phyloP scores from a whole-genome alignment of 1,140 invertebrate genomes.

The Polypedilum vanderplanki region DNA sequence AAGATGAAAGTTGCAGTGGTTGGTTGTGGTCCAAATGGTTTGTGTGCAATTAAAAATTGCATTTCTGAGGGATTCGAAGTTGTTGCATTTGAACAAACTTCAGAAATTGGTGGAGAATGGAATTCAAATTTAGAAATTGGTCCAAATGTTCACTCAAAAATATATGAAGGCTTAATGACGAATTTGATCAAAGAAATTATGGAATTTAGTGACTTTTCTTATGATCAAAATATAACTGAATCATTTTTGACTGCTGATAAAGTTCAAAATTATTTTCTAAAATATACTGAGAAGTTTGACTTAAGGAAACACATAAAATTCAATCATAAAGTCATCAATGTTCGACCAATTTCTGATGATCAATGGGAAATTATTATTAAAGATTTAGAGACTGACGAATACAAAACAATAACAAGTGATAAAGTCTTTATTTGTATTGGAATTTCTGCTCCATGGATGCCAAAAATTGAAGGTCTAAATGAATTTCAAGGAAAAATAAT shows the following conservation, averaged over 20 bases:
- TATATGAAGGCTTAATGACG: constrained; percentile 53
- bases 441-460: constrained; percentile 50
- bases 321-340: background rate
- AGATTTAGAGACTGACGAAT: background rate
- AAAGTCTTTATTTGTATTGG: constrained; percentile 58
- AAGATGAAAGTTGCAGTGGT: background rate
- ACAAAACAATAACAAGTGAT: constrained; percentile 46
- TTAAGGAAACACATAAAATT: constrained; percentile 22
- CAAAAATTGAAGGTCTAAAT: constrained; percentile 33
- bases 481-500: constrained; percentile 46
- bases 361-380: background rate
- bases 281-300: background rate
- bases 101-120: constrained; percentile 61
- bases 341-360: constrained; percentile 7
- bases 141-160: constrained; percentile 57
- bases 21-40: background rate
- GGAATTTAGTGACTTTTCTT: constrained; percentile 38
- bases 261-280: background rate
- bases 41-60: background rate
- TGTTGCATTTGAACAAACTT: constrained; percentile 57
- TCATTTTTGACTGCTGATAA: background rate
- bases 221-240: background rate
- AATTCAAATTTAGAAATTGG: constrained; percentile 58
- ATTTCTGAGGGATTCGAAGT: constrained; percentile 37
- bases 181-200: constrained; percentile 46